Evolutionary conservation across 2,888 invertebrate genomes (phyloP), one percentile per base, ranked within the genome.

Genomic region (Biston betularia): DNA sequence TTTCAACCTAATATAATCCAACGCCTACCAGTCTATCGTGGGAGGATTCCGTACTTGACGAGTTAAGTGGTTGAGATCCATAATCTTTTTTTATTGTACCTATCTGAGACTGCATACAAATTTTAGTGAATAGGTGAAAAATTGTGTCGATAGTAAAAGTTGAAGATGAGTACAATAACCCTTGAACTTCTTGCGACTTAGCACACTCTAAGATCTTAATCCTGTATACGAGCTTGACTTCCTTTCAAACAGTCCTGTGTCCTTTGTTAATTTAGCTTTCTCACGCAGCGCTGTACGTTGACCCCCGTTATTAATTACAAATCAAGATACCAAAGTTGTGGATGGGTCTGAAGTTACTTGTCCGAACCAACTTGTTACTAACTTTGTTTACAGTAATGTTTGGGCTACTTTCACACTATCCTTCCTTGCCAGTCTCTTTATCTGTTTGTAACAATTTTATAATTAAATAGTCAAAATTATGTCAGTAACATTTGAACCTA

Each of bases 261-360:
- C 24, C 24, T 24, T 24, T 24, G 24, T 24, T 24, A 24, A 59
- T 35, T 8, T 61, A n/a, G 11, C 35, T 24, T 15, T 33, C 40
- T n/a, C 61, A 48, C 53, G 40, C 9, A 8, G 38, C 38, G 38
- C 38, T 35, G 9, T 14, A 45, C 8, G 12, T n/a, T 56, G 52
- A 56, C 55, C 60, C 44, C 11, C 34, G 35, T 60, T 60, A 65
- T 65, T 60, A 65, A 65, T 66, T 61, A 53, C 48, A 60, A 59
- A 68, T 60, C 60, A 53, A 57, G 60, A 60, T 54, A 65, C 48
- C 46, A 68, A 63, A 59, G 49, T 60, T 60, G 59, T 35, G 48
- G 63, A 63, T 60, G 52, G 55, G 42, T 46, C 63, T 48, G 60
- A 63, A 66, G 52, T 68, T 68, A 59, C 52, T 56, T 65, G 56